These are phyloP conservation scores for Mythimna impura DNA, from an alignment of 2,888 invertebrate species.

Conservation along the genomic window DNA sequence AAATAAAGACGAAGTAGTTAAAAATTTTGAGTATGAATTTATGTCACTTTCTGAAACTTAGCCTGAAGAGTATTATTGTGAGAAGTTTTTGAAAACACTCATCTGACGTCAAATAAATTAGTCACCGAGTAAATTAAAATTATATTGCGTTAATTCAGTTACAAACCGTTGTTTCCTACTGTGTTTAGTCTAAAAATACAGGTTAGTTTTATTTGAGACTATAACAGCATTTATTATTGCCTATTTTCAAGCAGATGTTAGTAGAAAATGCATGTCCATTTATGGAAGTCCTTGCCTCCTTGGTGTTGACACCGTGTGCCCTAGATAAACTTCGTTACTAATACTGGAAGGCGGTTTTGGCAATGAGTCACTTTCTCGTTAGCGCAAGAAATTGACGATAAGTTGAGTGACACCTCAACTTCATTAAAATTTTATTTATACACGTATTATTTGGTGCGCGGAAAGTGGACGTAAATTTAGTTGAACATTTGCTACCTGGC, in stretches of 20 bases:
- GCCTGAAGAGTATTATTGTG: background rate
- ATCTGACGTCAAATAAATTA: conserved; percentile 61
- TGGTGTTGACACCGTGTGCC: conserved; percentile 76
- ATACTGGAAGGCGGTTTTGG: conserved; percentile 72
- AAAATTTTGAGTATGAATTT: background rate
- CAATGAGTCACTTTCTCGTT: conserved; percentile 80
- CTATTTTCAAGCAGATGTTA: conserved; percentile 70
- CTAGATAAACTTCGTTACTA: conserved; percentile 75
- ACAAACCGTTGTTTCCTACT: conserved; percentile 54
- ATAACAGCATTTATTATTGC: background rate
- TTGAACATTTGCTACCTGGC: conserved; percentile 27
- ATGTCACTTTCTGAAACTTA: background rate
- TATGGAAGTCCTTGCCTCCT: conserved; percentile 79
- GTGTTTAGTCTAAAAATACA: conserved; percentile 48
- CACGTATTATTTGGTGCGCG: conserved; percentile 38
- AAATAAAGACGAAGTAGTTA: background rate
- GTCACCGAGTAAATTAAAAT: conserved; percentile 48
- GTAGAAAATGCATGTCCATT: conserved; percentile 76
- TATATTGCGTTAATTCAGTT: conserved; percentile 53
- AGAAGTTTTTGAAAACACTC: conserved; percentile 25
- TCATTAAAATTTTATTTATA: conserved; percentile 75
- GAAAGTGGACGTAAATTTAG: background rate
- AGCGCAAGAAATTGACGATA: conserved; percentile 72
- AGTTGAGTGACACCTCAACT: conserved; percentile 69
- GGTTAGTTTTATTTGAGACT: conserved; percentile 63